These are phyloP conservation scores for Emydura subglobosa DNA, from an alignment of 2,113 vertebrate genomes.

Conservation along the genomic window DNA sequence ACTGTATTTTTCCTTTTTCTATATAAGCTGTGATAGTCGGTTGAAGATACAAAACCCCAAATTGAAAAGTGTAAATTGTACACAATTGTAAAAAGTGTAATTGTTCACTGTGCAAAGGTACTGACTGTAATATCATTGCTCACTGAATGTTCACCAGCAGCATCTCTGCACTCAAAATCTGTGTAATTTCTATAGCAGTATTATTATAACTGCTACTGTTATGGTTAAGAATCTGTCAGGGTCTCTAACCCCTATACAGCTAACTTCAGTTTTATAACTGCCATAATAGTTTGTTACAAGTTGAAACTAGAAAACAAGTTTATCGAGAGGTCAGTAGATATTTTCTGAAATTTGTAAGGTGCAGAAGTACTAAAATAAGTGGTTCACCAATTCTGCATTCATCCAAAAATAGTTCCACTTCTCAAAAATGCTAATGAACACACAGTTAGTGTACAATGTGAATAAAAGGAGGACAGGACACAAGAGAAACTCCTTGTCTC, in stretches of 20 bases:
- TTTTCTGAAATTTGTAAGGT: background rate
- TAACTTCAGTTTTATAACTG: background rate
- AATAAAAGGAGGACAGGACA: background rate
- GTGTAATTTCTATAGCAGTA: background rate
- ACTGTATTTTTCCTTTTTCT: slow-evolving; percentile 33
- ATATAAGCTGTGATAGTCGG: slow-evolving; percentile 39
- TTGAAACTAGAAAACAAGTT: background rate
- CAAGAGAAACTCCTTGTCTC: background rate
- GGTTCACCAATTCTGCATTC: background rate
- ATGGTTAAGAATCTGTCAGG: background rate
- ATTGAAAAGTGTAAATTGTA: slow-evolving; percentile 25
- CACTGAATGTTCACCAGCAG: background rate
- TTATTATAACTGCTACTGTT: background rate
- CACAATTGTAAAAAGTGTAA: no score
- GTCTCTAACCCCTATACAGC: background rate
- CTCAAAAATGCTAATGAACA: background rate
- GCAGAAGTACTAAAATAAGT: background rate
- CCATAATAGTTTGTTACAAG: background rate
- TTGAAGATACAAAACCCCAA: slow-evolving; percentile 20
- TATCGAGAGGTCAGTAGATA: background rate
- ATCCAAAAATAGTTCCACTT: background rate
- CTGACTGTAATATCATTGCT: background rate
- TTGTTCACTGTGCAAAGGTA: background rate
- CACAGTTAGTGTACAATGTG: background rate
- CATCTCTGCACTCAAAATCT: background rate